Evolutionary conservation across 2,888 invertebrate genomes (phyloP).

Genomic region (Cataglyphis rosenhaueri): DNA sequence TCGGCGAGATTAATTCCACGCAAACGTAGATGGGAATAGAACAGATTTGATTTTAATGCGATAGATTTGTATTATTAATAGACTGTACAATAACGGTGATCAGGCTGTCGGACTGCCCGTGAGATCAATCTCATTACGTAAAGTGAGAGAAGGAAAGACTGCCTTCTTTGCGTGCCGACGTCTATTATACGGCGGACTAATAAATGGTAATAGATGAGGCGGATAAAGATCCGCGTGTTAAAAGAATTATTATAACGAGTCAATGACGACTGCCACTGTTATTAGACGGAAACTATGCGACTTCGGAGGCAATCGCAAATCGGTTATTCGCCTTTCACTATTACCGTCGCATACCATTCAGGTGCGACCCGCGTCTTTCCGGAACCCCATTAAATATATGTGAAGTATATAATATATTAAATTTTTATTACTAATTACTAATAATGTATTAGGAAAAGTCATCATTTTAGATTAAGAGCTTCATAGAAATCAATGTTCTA

Average conservation of each 20-base stretch:
- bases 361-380: slow-evolving; percentile 56
- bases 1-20: slow-evolving; percentile 24
- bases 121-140: slow-evolving; percentile 23
- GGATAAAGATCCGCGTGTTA: slow-evolving; percentile 49
- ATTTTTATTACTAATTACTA: neutral
- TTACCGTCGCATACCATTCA: slow-evolving; percentile 62
- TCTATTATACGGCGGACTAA: slow-evolving; percentile 28
- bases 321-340: slow-evolving; percentile 72
- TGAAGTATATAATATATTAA: neutral
- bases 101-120: neutral
- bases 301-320: slow-evolving; percentile 61
- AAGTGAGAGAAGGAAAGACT: slow-evolving; percentile 14
- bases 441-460: neutral
- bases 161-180: neutral
- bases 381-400: slow-evolving; percentile 1
- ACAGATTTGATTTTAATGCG: slow-evolving; percentile 16
- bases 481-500: neutral
- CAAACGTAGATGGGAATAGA: neutral
- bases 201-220: slow-evolving; percentile 55
- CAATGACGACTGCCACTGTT: slow-evolving; percentile 48
- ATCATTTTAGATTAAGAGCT: neutral
- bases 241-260: slow-evolving; percentile 63
- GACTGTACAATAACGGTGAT: slow-evolving; percentile 21
- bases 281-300: slow-evolving; percentile 71
- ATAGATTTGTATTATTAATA: slow-evolving; percentile 40